Evolutionary conservation across 37 sponge, comb jelly and placozoan genomes (phyloP).

Genomic region (Chondrilla cf. caribensis): DNA sequence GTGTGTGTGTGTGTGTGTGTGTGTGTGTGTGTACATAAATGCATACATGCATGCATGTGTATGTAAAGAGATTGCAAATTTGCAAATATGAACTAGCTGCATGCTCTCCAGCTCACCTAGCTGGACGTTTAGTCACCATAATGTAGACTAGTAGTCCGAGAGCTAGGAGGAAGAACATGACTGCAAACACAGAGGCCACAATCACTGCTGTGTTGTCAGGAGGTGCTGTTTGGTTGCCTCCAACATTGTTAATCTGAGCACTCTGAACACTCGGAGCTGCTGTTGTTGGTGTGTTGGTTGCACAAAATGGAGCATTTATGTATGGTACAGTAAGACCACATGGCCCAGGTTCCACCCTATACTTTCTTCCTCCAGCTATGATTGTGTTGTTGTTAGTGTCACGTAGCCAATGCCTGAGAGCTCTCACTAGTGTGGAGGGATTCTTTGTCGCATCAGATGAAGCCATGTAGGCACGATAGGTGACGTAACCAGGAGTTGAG

Average conservation of each 20-base stretch:
- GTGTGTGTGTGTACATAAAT: no score
- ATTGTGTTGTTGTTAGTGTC: background rate
- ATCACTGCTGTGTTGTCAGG: background rate
- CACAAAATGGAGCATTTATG: background rate
- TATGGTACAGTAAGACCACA: conserved; percentile 1
- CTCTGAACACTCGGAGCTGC: no score
- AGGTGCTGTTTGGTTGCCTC: background rate
- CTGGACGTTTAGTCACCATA: background rate
- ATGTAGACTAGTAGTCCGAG: background rate
- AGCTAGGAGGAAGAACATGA: background rate
- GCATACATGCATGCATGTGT: no score
- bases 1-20: no score
- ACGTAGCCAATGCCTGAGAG: background rate
- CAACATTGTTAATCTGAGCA: background rate
- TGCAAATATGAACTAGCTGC: no score
- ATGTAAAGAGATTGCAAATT: no score
- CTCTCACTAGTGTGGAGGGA: background rate
- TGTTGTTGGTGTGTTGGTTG: background rate
- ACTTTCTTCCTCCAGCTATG: background rate
- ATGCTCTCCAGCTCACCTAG: no score
- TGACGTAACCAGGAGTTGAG: background rate
- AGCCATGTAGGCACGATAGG: background rate
- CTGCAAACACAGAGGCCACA: conserved; percentile 7
- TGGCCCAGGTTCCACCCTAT: background rate
- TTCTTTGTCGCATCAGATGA: background rate